These are phyloP conservation scores for Stictonetta naevosa DNA, from an alignment of 2,113 vertebrate genomes.

Conservation along the genomic window DNA sequence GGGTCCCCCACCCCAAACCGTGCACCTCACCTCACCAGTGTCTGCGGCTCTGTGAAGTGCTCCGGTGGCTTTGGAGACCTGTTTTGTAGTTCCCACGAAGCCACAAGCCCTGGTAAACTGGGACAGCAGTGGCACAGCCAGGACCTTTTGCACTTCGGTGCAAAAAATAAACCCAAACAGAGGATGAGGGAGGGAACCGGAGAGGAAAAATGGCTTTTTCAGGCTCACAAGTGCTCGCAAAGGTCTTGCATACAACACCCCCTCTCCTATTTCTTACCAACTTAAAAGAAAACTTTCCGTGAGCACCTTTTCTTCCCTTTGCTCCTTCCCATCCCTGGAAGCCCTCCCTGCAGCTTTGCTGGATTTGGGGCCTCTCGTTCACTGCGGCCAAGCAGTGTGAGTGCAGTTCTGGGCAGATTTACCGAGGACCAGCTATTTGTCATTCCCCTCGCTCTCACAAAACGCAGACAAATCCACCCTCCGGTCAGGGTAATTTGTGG, in stretches of 20 bases:
- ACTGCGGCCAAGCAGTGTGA: rapidly evolving
- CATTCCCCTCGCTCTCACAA: background rate
- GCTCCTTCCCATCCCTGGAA: background rate
- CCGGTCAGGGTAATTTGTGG: background rate
- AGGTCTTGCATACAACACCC: background rate
- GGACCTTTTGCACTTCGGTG: background rate
- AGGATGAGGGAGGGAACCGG: background rate
- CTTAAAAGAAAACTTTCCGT: background rate
- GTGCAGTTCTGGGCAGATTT: background rate
- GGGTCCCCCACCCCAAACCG: background rate
- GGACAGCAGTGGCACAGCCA: background rate
- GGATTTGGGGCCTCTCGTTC: background rate
- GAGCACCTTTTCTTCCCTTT: background rate
- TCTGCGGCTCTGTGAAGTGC: background rate
- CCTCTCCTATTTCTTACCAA: background rate
- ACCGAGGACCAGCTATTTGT: background rate
- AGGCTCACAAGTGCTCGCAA: background rate
- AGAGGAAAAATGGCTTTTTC: background rate
- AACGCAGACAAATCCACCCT: background rate
- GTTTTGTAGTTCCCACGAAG: background rate
- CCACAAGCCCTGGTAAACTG: background rate
- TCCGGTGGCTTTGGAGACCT: background rate
- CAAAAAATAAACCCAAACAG: background rate
- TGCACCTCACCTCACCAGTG: rapidly evolving
- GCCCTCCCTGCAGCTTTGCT: background rate